Conservation (phyloP, 2,888 invertebrate genomes). For the Campoletis raptor region DNA sequence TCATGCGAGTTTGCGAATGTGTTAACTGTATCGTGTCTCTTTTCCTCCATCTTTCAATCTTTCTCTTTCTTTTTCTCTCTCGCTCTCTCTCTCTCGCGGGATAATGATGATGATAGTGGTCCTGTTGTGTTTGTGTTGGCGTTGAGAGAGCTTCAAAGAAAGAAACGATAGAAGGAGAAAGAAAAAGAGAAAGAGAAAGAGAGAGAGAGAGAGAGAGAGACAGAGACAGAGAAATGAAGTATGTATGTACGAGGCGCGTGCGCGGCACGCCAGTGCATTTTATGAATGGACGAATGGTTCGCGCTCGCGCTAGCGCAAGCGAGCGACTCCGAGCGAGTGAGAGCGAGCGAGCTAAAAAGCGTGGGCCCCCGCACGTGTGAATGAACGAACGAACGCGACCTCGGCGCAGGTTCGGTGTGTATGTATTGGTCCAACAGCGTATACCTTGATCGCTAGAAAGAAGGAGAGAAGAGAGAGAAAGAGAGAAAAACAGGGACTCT, state of each 20-base stretch:
- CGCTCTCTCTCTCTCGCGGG: background rate
- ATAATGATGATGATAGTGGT: slow-evolving; percentile 36
- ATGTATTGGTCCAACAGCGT: slow-evolving; percentile 61
- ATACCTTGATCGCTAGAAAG: background rate
- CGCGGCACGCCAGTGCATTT: slow-evolving; percentile 74
- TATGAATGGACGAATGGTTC: slow-evolving; percentile 79
- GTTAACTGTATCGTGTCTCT: background rate
- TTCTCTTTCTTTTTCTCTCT: background rate
- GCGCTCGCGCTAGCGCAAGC: slow-evolving; percentile 65
- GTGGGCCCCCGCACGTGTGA: slow-evolving; percentile 66
- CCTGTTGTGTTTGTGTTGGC: slow-evolving; percentile 19
- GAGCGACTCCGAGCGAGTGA: slow-evolving; percentile 61
- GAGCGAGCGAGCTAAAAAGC: slow-evolving; percentile 31
- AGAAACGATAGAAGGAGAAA: background rate
- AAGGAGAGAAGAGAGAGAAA: slow-evolving; percentile 23
- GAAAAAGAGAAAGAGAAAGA: slow-evolving; percentile 24
- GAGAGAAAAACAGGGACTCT: slow-evolving; percentile 36
- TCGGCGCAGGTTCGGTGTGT: slow-evolving; percentile 54
- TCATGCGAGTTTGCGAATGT: slow-evolving; percentile 4
- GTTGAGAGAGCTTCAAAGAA: slow-evolving; percentile 14
- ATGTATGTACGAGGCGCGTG: slow-evolving; percentile 71
- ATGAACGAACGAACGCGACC: slow-evolving; percentile 76
- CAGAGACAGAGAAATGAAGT: slow-evolving; percentile 22
- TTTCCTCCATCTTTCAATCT: background rate
- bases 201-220: slow-evolving; percentile 10